Base-by-base conservation (phyloP, 2,888 invertebrate species). In the Marronus borbonicus region DNA sequence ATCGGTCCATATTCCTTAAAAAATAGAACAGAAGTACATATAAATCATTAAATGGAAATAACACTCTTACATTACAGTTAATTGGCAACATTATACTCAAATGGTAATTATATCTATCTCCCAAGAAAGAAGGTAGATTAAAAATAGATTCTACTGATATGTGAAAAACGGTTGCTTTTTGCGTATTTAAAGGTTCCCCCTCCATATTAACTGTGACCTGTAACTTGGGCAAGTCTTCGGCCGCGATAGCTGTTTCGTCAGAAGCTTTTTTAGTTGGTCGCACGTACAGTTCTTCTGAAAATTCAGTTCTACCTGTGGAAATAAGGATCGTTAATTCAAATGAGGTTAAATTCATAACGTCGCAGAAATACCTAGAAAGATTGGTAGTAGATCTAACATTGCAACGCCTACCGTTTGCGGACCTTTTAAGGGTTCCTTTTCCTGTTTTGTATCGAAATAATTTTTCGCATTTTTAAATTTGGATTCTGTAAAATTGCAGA, bases 91-190 rank as follows among this genome's bases (percentile, higher is more conserved):
- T 49, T 8, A 76, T n/a, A 31, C 79, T 77, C 39, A 79, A 50
- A 12, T 83, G 84, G 79, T 85, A 87, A n/a, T 84, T 82, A 84
- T 86, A 84, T 49, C 85, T 82, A 1, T 80, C 75, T 5, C 79
- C 68, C 72, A 83, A 81, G 80, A 87, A 81, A 4, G 78, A 64
- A 1, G 87, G 87, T 65, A 86, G 72, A 80, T 88, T 88, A 79
- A 86, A 87, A 79, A 88, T 84, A 1, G 88, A 86, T 82, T 88
- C 88, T 1, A 87, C 74, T 1, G 88, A 87, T 49, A 87, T 80
- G 77, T 84, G 83, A 8, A 87, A 50, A 70, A 87, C 81, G 24
- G 84, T 85, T 24, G 83, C 77, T 39, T 83, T 76, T 60, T 79
- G 77, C 36, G 79, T 78, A 8, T 74, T 64, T 10, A 80, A 68